Evolutionary conservation across 2,888 invertebrate species (phyloP), one percentile per base, ranked within the genome.

Genomic region (Synergus gifuensis): DNA sequence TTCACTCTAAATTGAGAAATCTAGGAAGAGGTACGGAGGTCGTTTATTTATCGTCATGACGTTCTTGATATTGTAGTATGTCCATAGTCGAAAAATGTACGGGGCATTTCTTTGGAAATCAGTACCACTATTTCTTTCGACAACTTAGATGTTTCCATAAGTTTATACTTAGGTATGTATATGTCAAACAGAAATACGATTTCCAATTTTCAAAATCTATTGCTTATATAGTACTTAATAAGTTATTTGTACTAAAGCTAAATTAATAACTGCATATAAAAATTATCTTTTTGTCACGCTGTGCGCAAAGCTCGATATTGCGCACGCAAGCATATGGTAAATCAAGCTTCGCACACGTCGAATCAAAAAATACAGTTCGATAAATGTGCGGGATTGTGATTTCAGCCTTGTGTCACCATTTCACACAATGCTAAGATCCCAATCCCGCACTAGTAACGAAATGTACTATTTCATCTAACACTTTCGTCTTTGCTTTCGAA

Each of bases 21-120:
- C 18, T 18, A 8, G 58, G 4, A 18, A 54, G n/a, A 18, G n/a
- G 9, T 58, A 18, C 18, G 11, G 9, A 4, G 18, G 1, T 18
- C 9, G 18, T 58, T 14, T 28, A 12, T 62, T 28, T 62, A 62
- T 28, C 22, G 62, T 62, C 22, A 62, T 12, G 12, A 11, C 12
- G 28, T 28, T 28, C 14, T 14, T 28, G 18, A 22, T 62, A 62
- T 28, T 62, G 62, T 28, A 62, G 14, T 62, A 12, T 9, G 5
- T 62, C 28, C 28, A 62, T 5, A 62, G 28, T 62, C 22, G 14
- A 28, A 28, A 62, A 62, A 62, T 14, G 14, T 62, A 28, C 28
- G 28, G 62, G 62, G 62, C 62, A 62, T 62, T 62, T 62, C 62
- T 62, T 62, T 28, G 22, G 18, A 62, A 28, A 62, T 62, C 62